These are phyloP conservation scores for Chelmon rostratus DNA, from an alignment of 2,797 vertebrate species.

Conservation along the genomic window DNA sequence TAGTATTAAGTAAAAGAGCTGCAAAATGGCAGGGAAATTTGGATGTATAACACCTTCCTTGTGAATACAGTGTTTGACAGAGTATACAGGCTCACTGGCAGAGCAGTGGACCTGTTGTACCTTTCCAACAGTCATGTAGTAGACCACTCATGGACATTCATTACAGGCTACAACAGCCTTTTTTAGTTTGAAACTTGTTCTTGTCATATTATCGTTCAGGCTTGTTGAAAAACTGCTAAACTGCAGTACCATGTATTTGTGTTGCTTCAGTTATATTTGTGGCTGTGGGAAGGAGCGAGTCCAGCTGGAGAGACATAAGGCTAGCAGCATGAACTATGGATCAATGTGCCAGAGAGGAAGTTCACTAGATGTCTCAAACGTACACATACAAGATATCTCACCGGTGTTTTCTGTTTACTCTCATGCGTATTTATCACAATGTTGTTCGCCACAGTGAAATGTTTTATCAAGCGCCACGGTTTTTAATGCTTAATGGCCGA, in stretches of 20 bases:
- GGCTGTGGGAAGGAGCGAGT: constrained; percentile 69
- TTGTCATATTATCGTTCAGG: neutral
- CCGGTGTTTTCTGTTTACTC: constrained; percentile 58
- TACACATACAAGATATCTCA: constrained; percentile 64
- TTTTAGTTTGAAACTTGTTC: neutral
- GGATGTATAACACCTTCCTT: constrained; percentile 18
- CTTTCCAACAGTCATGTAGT: constrained; percentile 4
- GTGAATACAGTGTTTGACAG: constrained; percentile 54
- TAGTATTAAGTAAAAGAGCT: constrained; percentile 12
- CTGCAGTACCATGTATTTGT: constrained; percentile 49
- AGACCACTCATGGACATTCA: constrained; percentile 4
- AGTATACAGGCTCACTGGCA: constrained; percentile 21
- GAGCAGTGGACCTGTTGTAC: constrained; percentile 32
- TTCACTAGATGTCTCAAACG: constrained; percentile 77
- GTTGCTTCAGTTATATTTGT: constrained; percentile 68
- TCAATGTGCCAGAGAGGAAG: constrained; percentile 83
- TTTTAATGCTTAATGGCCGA: neutral
- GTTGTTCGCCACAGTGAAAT: constrained; percentile 22
- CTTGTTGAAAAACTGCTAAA: constrained; percentile 30
- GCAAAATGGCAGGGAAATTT: constrained; percentile 29
- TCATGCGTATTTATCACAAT: constrained; percentile 32
- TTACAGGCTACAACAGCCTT: neutral
- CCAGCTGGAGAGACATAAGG: constrained; percentile 89
- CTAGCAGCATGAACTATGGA: constrained; percentile 80
- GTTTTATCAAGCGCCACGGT: neutral